Base-by-base conservation (phyloP, 1,140 invertebrate species). In the Drosophila bocki region DNA sequence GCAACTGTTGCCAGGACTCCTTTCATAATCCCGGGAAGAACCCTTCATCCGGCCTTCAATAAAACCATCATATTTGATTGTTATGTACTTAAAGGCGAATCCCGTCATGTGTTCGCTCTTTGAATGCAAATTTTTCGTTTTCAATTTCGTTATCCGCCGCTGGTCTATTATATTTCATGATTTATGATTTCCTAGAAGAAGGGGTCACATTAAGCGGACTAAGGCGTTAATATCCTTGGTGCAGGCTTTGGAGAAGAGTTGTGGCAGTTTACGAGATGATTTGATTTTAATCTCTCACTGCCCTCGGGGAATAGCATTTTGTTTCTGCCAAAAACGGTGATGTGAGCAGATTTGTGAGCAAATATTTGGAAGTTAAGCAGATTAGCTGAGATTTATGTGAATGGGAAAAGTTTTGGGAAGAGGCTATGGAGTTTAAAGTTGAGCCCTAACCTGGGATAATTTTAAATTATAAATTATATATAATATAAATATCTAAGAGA, bases 21-120 rank as follows among this genome's bases (percentile, higher is more conserved):
- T 32, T 79, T 60, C 35, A 56, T 59, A 86, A 68, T 86, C 61
- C 67, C 42, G 11, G 47, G 7, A 56, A 47, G 74, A 80, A 67
- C 67, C 78, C 78, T 85, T 84, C 47, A 19, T 37, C n/a, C 19
- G 33, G 59, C 37, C 22, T 57, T 42, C 41, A 61, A 85, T 85
- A 86, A 85, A 70, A 81, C 68, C 82, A 85, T 85, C 67, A 81
- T 82, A 65, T 87, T 79, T 82, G 75, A 86, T 86, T 86, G 82
- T 86, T 82, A 79, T 75, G 65, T 82, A 68, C 85, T 87, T 88
- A 78, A 88, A 84, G 80, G 68, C 59, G 84, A 83, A 75, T 75
- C 68, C 17, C 47, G 42, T 45, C 74, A 65, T 45, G 48, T 74
- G 59, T 69, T 56, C 32, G 53, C 7, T 56, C 35, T 56, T 37